Conservation (phyloP, 2,113 vertebrate genomes). For the Astur gentilis region DNA sequence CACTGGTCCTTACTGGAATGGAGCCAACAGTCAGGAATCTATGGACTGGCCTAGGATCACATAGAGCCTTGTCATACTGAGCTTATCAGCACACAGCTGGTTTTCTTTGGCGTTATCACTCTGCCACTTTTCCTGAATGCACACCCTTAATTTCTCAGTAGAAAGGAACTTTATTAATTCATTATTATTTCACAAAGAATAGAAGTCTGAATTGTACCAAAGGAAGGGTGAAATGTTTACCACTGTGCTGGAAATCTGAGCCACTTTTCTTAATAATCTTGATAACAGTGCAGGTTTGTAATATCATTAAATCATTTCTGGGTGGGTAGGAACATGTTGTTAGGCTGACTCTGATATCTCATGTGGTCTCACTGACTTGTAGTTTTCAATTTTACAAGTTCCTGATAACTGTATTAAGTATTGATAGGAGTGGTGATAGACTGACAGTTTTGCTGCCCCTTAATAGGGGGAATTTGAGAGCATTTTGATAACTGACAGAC, state of each 20-base stretch:
- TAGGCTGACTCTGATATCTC: background rate
- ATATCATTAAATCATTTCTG: conserved; percentile 33
- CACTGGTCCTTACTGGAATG: background rate
- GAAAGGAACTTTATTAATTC: conserved; percentile 54
- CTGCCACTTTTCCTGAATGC: conserved; percentile 43
- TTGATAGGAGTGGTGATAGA: background rate
- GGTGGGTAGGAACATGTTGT: conserved; percentile 8
- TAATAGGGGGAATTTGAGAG: background rate
- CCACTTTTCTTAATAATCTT: background rate
- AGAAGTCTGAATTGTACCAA: conserved; percentile 37
- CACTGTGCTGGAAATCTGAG: background rate
- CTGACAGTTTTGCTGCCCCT: background rate
- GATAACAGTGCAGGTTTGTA: conserved; percentile 33
- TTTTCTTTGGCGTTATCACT: conserved; percentile 28
- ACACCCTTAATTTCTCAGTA: conserved; percentile 50
- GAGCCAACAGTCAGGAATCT: background rate
- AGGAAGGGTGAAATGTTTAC: conserved; percentile 63
- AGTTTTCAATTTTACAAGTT: background rate
- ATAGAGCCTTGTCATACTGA: background rate
- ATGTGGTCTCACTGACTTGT: background rate
- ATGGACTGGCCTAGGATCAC: background rate
- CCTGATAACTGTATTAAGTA: background rate
- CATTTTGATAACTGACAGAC: background rate
- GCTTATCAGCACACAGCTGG: conserved; percentile 40
- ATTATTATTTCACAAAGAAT: conserved; percentile 58